phyloP scores from a whole-genome alignment of 2,113 vertebrate species.

The Syrrhaptes paradoxus region DNA sequence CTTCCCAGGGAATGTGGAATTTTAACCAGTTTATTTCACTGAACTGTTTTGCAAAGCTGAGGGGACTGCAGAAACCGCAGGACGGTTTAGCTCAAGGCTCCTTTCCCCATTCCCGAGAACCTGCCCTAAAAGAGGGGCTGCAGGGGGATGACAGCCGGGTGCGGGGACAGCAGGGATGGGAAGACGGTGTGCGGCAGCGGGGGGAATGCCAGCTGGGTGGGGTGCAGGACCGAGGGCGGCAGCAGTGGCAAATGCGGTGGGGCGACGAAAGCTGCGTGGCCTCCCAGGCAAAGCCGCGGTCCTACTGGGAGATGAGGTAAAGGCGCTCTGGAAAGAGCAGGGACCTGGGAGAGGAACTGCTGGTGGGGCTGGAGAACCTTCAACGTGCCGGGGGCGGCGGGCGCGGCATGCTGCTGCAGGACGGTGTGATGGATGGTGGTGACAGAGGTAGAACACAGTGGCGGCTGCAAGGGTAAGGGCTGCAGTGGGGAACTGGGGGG shows the following conservation, averaged over 20 bases:
- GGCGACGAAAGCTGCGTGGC: slow-evolving; percentile 68
- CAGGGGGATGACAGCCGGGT: slow-evolving; percentile 80
- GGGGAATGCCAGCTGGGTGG: slow-evolving; percentile 76
- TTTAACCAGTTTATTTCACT: not conserved
- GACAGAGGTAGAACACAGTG: slow-evolving; percentile 80
- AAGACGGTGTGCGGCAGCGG: slow-evolving; percentile 78
- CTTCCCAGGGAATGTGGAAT: not conserved
- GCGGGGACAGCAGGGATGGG: slow-evolving; percentile 77
- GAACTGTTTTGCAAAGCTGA: not conserved
- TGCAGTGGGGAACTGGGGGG: slow-evolving; percentile 69
- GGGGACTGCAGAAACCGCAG: not conserved
- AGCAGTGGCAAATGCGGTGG: slow-evolving; percentile 78
- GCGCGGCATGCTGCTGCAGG: slow-evolving; percentile 77
- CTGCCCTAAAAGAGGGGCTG: slow-evolving; percentile 82
- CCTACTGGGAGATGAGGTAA: slow-evolving; percentile 77
- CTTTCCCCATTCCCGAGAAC: not conserved
- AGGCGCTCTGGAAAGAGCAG: slow-evolving; percentile 74
- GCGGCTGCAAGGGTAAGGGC: slow-evolving; percentile 74
- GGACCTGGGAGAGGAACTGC: slow-evolving; percentile 79
- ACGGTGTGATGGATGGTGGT: slow-evolving; percentile 83
- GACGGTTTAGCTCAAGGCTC: not conserved
- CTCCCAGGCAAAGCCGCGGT: slow-evolving; percentile 70
- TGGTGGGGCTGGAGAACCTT: slow-evolving; percentile 82
- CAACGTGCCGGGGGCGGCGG: slow-evolving; percentile 38
- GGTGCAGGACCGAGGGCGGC: slow-evolving; percentile 74